Base-by-base conservation (phyloP, 1,140 invertebrate genomes). In the Leptinotarsa lineolata region DNA sequence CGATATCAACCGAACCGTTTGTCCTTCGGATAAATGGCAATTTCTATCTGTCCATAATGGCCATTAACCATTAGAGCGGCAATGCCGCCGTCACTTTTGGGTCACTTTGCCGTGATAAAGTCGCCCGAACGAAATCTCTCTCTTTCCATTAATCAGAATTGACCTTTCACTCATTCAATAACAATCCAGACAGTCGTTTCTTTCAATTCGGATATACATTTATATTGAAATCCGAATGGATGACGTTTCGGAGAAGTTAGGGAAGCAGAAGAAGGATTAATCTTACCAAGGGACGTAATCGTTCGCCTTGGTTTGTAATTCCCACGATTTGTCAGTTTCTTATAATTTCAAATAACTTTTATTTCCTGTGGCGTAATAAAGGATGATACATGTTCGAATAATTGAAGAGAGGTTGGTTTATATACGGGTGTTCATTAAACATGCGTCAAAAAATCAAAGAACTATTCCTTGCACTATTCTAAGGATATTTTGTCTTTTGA, bases 151-250 rank as follows among this genome's bases (percentile, higher is more conserved):
- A 64, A 64, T 64, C 61, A 64, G 61, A 21, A 64, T 64, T 64
- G 61, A 64, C 61, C 61, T 64, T 64, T 64, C 61, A 64, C 24
- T 64, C 61, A 64, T 64, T 64, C 61, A 21, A 21, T 30, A 22
- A 64, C 61, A 64, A 64, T 64, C 24, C 61, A 21, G 20, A 30
- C 21, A 64, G 16, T 64, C 61, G 61, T 21, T 21, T 64, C 61
- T 64, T 64, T 64, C 61, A 6, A 64, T 64, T 64, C 61, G 20
- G 61, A 64, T 64, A 64, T 64, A 64, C 61, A 64, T 64, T 64
- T 64, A 64, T 64, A 64, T 64, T 64, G 61, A 64, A 64, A 54
- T n/a, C 48, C 48, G n/a, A 64, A 64, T 21, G 24, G 20, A 22
- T 21, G 24, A 21, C 24, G 20, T 18, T 64, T 64, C 24, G 61